These are phyloP conservation scores for Lagria hirta DNA, from an alignment of 2,888 invertebrate species.

Conservation along the genomic window DNA sequence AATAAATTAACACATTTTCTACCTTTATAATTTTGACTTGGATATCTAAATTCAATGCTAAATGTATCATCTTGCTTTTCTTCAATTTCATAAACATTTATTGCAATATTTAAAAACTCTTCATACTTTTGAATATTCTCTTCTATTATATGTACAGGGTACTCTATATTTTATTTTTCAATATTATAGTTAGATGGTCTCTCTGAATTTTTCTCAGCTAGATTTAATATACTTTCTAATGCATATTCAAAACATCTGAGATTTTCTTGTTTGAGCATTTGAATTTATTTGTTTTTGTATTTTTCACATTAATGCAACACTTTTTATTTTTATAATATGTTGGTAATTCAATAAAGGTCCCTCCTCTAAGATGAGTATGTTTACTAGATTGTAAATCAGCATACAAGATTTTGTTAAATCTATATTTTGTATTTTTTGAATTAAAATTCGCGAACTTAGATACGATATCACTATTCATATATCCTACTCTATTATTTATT, in stretches of 20 bases:
- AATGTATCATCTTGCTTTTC: conserved; percentile 8
- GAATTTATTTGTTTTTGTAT: conserved; percentile 16
- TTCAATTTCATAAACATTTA: no score
- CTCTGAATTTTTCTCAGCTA: conserved; percentile 16
- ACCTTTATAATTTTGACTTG: conserved; percentile 6
- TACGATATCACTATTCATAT: conserved; percentile 13
- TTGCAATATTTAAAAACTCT: conserved; percentile 16
- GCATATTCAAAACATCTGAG: conserved; percentile 14
- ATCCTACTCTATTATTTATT: conserved; percentile 11
- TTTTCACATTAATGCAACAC: conserved; percentile 15
- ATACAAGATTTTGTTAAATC: conserved; percentile 14
- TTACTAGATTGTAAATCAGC: conserved; percentile 16
- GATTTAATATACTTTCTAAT: conserved; percentile 15
- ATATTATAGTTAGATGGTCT: conserved; percentile 15
- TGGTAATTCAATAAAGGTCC: conserved; percentile 14
- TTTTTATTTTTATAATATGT: conserved; percentile 16
- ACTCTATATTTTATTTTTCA: conserved; percentile 15
- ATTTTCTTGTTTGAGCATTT: conserved; percentile 15
- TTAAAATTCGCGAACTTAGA: conserved; percentile 14
- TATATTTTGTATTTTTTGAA: conserved; percentile 13
- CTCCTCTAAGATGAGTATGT: conserved; percentile 16
- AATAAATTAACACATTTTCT: conserved; percentile 10
- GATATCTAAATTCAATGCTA: conserved; percentile 11
- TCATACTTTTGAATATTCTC: conserved; percentile 17
- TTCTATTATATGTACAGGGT: conserved; percentile 16